These are phyloP conservation scores for Synergus gifuensis DNA, from an alignment of 2,888 invertebrate species.

Conservation along the genomic window DNA sequence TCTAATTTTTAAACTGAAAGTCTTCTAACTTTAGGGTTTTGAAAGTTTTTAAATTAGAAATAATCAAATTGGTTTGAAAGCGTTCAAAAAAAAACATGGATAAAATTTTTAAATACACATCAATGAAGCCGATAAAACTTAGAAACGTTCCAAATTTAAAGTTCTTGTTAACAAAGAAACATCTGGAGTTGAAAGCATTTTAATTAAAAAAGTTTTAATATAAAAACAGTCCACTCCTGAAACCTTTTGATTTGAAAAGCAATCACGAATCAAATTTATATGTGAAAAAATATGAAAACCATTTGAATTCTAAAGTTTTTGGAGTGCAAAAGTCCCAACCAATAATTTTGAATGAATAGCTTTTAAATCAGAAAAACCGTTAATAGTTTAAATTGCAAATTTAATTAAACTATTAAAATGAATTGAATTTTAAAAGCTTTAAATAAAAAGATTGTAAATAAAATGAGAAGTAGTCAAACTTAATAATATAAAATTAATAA, in stretches of 20 bases:
- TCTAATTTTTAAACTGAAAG: not conserved
- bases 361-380: too few species aligned
- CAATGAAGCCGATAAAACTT: not conserved
- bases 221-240: not conserved
- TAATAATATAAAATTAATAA: not conserved
- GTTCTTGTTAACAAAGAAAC: not conserved
- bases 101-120: not conserved
- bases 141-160: not conserved
- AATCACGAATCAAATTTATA: not conserved
- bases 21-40: not conserved
- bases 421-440: not conserved
- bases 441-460: not conserved
- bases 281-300: not conserved
- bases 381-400: not conserved
- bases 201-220: not conserved
- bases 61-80: not conserved
- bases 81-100: not conserved
- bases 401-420: not conserved
- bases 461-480: too few species aligned
- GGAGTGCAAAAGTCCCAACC: not conserved
- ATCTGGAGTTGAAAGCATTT: not conserved
- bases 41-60: not conserved
- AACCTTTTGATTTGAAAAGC: not conserved
- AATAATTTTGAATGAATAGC: not conserved
- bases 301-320: not conserved